phyloP scores from a whole-genome alignment of 2,888 invertebrate genomes.

The Zygothrica quintamaculata region DNA sequence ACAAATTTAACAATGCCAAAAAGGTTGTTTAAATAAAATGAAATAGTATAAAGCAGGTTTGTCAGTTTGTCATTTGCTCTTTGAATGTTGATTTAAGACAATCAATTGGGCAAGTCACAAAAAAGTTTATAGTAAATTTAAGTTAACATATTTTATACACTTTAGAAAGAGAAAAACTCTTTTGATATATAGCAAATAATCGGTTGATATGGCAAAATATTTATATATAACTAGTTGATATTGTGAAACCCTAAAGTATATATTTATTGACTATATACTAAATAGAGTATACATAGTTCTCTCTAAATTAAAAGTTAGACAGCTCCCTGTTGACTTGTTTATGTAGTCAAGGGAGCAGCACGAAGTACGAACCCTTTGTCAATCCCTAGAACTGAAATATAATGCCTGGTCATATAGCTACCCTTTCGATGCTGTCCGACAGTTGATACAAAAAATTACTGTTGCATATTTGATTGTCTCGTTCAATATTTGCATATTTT shows the following conservation, averaged over 20 bases:
- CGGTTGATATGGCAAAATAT: no score
- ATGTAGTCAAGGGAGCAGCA: constrained; percentile 36
- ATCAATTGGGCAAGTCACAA: constrained; percentile 1
- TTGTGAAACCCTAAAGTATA: no score
- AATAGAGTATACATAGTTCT: no score
- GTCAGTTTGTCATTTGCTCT: constrained; percentile 1
- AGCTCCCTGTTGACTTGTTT: constrained; percentile 33
- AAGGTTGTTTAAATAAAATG: not conserved
- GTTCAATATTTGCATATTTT: constrained; percentile 77
- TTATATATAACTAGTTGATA: no score
- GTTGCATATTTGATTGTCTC: constrained; percentile 78
- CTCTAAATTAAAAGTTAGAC: no score
- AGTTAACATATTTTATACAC: no score
- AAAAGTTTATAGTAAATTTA: no score
- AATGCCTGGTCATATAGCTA: constrained; percentile 26
- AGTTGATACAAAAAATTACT: constrained; percentile 68
- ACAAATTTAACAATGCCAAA: not conserved
- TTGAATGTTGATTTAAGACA: constrained; percentile 9
- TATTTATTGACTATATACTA: no score
- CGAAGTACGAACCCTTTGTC: constrained; percentile 49
- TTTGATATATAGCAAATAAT: not conserved
- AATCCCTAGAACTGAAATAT: constrained; percentile 34
- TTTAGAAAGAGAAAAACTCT: no score
- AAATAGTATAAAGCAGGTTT: not conserved
- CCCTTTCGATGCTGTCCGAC: constrained; percentile 18